Percentiles rank a stretch among this genome's conserved stretches.
These are phyloP conservation scores for Troides aeacus DNA, from an alignment of 2,888 invertebrate genomes.

Conservation along the genomic window DNA sequence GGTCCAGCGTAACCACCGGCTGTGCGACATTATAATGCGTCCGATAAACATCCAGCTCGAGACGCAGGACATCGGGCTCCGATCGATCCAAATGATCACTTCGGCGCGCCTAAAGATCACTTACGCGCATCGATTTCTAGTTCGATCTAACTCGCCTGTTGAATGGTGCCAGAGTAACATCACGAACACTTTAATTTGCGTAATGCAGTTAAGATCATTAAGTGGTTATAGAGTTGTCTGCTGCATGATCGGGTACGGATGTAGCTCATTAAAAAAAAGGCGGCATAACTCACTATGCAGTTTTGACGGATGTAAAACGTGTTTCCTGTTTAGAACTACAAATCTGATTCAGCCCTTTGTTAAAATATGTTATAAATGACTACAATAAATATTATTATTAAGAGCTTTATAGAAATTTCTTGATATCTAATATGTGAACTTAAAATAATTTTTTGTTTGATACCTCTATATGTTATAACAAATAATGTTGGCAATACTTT, in stretches of 20 bases:
- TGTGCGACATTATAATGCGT: conserved; percentile 35
- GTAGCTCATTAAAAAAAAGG: not conserved
- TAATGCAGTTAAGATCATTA: conserved; percentile 7
- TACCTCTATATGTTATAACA: too few relatives aligned
- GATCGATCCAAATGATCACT: conserved; percentile 30
- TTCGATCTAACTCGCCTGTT: conserved; percentile 10
- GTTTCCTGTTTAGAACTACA: too few relatives aligned
- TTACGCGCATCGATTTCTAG: conserved; percentile 20
- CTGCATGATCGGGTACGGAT: not conserved
- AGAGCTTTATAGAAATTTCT: too few relatives aligned
- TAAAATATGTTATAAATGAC: too few relatives aligned
- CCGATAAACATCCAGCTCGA: conserved; percentile 34
- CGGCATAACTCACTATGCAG: not conserved
- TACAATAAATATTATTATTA: too few relatives aligned
- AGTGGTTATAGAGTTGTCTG: not conserved
- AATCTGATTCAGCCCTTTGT: too few relatives aligned
- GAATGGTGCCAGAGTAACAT: conserved; percentile 8
- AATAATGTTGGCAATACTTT: too few relatives aligned
- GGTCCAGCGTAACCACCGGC: conserved; percentile 35
- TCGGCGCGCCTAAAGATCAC: conserved; percentile 21
- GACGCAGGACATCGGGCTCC: conserved; percentile 28
- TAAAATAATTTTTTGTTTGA: too few relatives aligned
- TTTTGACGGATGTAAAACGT: too few relatives aligned
- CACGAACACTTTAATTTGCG: conserved; percentile 11
- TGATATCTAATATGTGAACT: too few relatives aligned